Evolutionary conservation across 2,797 vertebrate species (phyloP), one percentile per base, ranked within the genome.

Genomic region (Sebastes hubbsi): DNA sequence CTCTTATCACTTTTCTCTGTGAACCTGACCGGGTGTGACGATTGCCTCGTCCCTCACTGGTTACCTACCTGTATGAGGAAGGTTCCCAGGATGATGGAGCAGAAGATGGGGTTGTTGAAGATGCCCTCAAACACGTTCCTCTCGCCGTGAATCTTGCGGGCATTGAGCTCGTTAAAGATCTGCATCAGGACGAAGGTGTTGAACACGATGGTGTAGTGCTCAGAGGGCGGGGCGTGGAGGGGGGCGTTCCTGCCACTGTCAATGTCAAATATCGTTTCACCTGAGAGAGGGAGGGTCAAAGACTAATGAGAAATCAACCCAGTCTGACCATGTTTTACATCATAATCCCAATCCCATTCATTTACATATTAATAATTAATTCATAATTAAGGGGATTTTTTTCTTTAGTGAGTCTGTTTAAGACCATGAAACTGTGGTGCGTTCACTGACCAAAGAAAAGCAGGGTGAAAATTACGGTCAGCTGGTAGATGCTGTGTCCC

Each of bases 111-210:
- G 78, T 99, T 99, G 82, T 96, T 96, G 94, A 97, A 98, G 89
- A 99, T 96, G 59, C 98, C 98, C 0, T 98, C 97, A 4, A 99
- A 99, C 82, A 99, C 97, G 1, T 99, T 99, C 81, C 98, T 96
- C 94, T 99, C 98, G 0, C 98, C 97, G 0, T 99, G 98, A 88
- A 99, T 99, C 91, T 99, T 99, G 68, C 98, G 97, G 4, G 98
- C 98, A 0, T 99, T 99, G 92, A 99, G 95, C 93, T 99, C 98
- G 1, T 99, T 99, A 90, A 99, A 99, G 75, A 99, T 96, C 92
- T 99, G 98, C 98, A 99, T 98, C 96, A 99, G 96, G 91, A 99
- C 98, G 7, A 99, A 99, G 2, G 98, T 98, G 94, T 99, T 99
- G 95, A 99, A 99, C 87, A 99, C 97, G 73, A 99, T 97, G 89